Evolutionary conservation across 2,888 invertebrate genomes (phyloP).

Genomic region (Acanthosepion pharaonis): DNA sequence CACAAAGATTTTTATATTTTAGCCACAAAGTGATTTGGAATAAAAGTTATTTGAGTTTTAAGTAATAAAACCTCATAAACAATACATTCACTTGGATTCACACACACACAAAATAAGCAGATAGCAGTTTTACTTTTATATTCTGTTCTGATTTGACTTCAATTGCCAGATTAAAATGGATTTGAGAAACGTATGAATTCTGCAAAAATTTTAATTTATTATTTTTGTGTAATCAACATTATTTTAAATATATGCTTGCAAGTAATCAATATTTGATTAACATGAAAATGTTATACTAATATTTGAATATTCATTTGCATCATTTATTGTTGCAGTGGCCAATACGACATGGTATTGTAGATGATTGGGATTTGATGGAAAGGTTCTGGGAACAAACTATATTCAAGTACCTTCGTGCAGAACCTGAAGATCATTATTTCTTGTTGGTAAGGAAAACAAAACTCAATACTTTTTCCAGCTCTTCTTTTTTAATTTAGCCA

Average conservation of each 20-base stretch:
- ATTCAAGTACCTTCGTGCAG: slow-evolving; percentile 97
- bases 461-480: background rate
- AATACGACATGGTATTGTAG: slow-evolving; percentile 97
- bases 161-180: no score
- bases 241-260: background rate
- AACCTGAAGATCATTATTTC: slow-evolving; percentile 99
- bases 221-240: no score
- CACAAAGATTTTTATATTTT: no score
- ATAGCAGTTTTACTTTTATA: no score
- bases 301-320: background rate
- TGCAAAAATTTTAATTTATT: no score
- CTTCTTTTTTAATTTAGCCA: background rate
- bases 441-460: slow-evolving; percentile 79
- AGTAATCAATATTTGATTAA: background rate
- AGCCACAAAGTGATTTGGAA: no score
- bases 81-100: no score
- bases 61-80: no score
- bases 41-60: no score
- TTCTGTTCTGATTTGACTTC: no score
- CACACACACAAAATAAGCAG: no score
- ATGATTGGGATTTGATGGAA: slow-evolving; percentile 99
- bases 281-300: background rate
- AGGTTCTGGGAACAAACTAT: slow-evolving; percentile 98
- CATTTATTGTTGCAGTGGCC: slow-evolving; percentile 84
- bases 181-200: no score